Percentiles rank a stretch among this genome's conserved stretches.
Evolutionary conservation across 2,888 invertebrate species (phyloP).

Genomic region (Thyatira batis): DNA sequence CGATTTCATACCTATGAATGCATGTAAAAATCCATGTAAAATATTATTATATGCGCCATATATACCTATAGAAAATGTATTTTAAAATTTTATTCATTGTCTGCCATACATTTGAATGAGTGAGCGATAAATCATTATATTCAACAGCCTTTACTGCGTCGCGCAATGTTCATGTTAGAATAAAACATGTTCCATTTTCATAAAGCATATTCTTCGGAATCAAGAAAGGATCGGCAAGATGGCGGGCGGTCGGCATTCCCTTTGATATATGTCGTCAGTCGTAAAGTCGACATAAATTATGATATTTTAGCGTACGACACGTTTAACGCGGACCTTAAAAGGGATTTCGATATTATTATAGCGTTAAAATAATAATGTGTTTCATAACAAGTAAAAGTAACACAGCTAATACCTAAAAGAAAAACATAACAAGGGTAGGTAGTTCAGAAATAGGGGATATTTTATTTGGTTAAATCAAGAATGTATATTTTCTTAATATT

Average conservation of each 20-base stretch:
- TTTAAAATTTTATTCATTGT: neutral
- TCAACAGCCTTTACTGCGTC: neutral
- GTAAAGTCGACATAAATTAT: slow-evolving; percentile 17
- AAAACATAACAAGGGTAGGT: too few relatives aligned
- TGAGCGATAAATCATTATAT: neutral
- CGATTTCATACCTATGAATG: too few relatives aligned
- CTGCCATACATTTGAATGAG: neutral
- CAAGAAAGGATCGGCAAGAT: neutral
- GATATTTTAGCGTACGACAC: slow-evolving; percentile 11
- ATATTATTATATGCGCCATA: too few relatives aligned
- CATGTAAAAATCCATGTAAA: too few relatives aligned
- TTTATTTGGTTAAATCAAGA: too few relatives aligned
- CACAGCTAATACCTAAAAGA: too few relatives aligned
- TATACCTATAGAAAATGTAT: neutral
- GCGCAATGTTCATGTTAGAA: neutral
- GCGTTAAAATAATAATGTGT: neutral
- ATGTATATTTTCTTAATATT: too few relatives aligned
- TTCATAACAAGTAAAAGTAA: neutral
- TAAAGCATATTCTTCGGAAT: neutral
- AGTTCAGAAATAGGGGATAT: too few relatives aligned
- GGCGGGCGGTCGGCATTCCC: neutral
- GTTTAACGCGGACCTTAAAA: slow-evolving; percentile 5
- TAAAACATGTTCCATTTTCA: neutral
- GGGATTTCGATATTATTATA: slow-evolving; percentile 1
- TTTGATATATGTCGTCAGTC: neutral